Base-by-base conservation (phyloP, 2,888 invertebrate genomes). In the Zhuqinia jingwanae region DNA sequence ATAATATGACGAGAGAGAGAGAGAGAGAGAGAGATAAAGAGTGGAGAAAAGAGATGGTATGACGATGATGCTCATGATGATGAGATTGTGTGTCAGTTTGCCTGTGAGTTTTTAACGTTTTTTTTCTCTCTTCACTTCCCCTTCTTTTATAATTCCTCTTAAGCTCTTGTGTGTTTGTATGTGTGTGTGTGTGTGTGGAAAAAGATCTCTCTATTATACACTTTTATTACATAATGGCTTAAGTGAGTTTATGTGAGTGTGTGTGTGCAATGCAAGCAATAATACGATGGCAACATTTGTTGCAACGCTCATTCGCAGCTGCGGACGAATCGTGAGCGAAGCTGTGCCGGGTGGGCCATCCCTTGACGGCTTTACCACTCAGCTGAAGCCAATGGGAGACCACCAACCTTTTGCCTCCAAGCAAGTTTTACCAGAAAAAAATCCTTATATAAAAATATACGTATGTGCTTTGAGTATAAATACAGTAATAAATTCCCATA, bases 271-370 rank as follows among this genome's bases (percentile, higher is more conserved):
- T 73, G 73, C 53, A 73, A 73, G 73, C 50, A 73, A 73, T 73
- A 73, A 73, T 84, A 82, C 84, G 85, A 82, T 89, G 85, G 91
- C 84, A 91, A 91, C 91, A 91, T 90, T 90, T 91, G 91, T 90
- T 90, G 89, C 90, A 88, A 89, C 88, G 88, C 90, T 90, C 90
- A 91, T 91, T 91, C 90, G 91, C 90, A 90, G 90, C 89, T 90
- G 88, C 88, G 73, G 85, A 88, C 90, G 89, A 91, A 91, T 91
- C 89, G 80, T 87, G 56, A 81, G 81, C 81, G 58, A 81, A 77
- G 86, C 36, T 68, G 47, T 73, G 47, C 63, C 77, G 81, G 77
- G 68, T 81, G 77, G 86, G 86, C 85, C 76, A 75, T 87, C 81
- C 86, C 81, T 82, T 77, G 70, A 81, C 60, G 63, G 68, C 88